These are phyloP conservation scores for Ochropleura plecta DNA, from an alignment of 2,888 invertebrate species.

Conservation along the genomic window DNA sequence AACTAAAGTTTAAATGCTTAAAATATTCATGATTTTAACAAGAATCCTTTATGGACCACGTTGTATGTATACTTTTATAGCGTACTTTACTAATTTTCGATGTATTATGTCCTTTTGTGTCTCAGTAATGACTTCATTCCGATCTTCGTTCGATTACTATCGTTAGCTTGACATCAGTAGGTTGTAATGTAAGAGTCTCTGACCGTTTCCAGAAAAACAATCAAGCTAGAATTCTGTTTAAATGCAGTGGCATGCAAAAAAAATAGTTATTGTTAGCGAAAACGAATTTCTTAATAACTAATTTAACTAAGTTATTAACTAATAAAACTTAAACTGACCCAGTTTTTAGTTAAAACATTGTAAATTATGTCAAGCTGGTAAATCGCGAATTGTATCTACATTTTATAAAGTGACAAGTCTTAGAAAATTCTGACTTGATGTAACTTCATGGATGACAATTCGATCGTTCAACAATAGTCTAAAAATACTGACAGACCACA, in stretches of 20 bases:
- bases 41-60: background rate
- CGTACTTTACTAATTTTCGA: background rate
- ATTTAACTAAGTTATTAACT: background rate
- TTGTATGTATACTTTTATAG: background rate
- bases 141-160: too few relatives aligned
- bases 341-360: background rate
- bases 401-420: background rate
- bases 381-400: too few relatives aligned
- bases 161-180: too few relatives aligned
- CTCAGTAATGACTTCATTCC: background rate
- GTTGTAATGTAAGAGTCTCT: too few relatives aligned
- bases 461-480: too few relatives aligned
- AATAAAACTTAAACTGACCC: background rate
- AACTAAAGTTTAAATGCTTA: constrained; percentile 17
- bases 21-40: constrained; percentile 11
- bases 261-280: background rate
- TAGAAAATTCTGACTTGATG: too few relatives aligned
- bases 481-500: too few relatives aligned
- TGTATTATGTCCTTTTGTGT: background rate
- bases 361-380: too few relatives aligned
- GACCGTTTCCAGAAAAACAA: background rate
- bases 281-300: background rate
- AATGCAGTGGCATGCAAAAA: background rate
- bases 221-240: background rate
- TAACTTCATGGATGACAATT: too few relatives aligned